phyloP scores from a whole-genome alignment of 2,888 invertebrate genomes.

The Entomobrya multifasciata region DNA sequence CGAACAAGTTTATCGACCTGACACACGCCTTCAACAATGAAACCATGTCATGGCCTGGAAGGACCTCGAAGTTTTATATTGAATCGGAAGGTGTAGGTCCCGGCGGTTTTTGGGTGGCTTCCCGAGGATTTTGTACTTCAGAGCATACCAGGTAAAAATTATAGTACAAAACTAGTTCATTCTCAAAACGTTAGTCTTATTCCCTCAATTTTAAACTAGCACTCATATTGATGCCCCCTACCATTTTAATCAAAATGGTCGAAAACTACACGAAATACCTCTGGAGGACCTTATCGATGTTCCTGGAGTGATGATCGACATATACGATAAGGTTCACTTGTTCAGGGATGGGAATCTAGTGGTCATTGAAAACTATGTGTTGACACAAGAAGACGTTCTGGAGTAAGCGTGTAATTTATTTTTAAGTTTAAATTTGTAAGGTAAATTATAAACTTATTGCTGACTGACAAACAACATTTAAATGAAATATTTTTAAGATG shows the following conservation, averaged over 20 bases:
- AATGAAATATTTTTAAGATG: conserved; percentile 71
- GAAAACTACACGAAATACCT: conserved; percentile 83
- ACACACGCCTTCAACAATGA: conserved; percentile 73
- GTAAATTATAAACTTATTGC: too few species aligned
- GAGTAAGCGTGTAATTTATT: conserved; percentile 28
- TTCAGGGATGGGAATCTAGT: conserved; percentile 55
- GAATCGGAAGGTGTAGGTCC: conserved; percentile 66
- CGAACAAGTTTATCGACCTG: conserved; percentile 72
- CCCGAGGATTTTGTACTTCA: conserved; percentile 71
- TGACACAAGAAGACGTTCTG: conserved; percentile 74
- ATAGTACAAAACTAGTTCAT: too few species aligned
- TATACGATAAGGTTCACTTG: conserved; percentile 74
- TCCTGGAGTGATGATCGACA: conserved; percentile 76
- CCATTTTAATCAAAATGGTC: conserved; percentile 83
- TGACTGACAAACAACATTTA: too few species aligned
- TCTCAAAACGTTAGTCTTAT: too few species aligned
- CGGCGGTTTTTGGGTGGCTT: conserved; percentile 66
- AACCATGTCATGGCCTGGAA: conserved; percentile 71
- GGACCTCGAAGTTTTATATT: conserved; percentile 62
- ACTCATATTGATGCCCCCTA: conserved; percentile 86
- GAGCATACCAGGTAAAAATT: conserved; percentile 15
- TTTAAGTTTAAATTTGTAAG: not conserved
- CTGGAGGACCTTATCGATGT: conserved; percentile 81
- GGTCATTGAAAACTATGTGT: conserved; percentile 69
- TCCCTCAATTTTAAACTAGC: too few species aligned